These are phyloP conservation scores for Xylocampa areola DNA, from an alignment of 2,888 invertebrate species.

Conservation along the genomic window DNA sequence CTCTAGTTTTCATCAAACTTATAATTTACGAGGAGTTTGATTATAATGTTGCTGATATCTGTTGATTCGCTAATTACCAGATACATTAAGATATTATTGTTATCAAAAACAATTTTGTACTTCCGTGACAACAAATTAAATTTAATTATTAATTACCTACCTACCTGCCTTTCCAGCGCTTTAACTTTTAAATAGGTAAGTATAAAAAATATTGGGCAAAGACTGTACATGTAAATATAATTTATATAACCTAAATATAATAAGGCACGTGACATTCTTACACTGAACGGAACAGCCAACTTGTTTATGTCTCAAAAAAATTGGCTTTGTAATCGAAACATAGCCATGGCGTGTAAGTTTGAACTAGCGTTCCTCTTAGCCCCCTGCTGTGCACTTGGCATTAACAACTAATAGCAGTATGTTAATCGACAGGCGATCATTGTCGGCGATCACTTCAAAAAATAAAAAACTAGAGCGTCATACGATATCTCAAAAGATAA, in stretches of 20 bases:
- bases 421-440: slow-evolving; percentile 76
- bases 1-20: too few relatives aligned
- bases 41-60: too few relatives aligned
- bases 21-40: too few relatives aligned
- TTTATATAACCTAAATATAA: slow-evolving; percentile 22
- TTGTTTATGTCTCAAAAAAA: slow-evolving; percentile 50
- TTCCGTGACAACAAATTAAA: too few relatives aligned
- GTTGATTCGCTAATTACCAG: too few relatives aligned
- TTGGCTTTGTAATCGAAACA: slow-evolving; percentile 34
- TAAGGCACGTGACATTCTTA: slow-evolving; percentile 29
- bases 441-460: slow-evolving; percentile 68
- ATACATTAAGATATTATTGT: too few relatives aligned
- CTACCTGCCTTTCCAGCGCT: too few relatives aligned
- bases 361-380: slow-evolving; percentile 50
- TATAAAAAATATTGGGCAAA: too few relatives aligned
- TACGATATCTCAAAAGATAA: slow-evolving; percentile 68
- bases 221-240: neutral
- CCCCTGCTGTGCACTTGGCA: slow-evolving; percentile 73
- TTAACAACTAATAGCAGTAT: slow-evolving; percentile 74
- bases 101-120: too few relatives aligned
- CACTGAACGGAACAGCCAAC: slow-evolving; percentile 38
- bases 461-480: slow-evolving; percentile 67
- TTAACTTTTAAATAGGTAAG: too few relatives aligned
- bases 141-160: too few relatives aligned
- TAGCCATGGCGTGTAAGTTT: slow-evolving; percentile 58